These are phyloP conservation scores for Heteronetta atricapilla DNA, from an alignment of 2,113 vertebrate genomes.

Conservation along the genomic window DNA sequence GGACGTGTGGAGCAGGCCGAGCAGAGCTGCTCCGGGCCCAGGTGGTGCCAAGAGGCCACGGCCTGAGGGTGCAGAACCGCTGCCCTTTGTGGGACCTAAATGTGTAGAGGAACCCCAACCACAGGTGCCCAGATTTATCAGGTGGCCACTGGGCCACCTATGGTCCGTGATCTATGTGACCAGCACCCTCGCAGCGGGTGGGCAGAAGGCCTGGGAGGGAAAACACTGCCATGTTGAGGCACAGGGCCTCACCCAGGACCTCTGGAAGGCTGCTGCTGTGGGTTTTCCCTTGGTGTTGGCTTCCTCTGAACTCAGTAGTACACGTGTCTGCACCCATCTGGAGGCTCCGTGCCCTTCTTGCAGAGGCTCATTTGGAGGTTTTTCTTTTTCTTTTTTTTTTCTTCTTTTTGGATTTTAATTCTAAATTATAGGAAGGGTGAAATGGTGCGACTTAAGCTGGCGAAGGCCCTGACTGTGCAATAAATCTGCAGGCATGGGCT, in stretches of 20 bases:
- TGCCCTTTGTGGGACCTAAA: not conserved
- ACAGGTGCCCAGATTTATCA: not conserved
- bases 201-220: not conserved
- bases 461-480: not conserved
- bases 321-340: not conserved
- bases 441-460: not conserved
- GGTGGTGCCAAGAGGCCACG: accelerated
- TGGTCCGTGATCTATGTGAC: too few species aligned
- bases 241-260: not conserved
- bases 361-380: not conserved
- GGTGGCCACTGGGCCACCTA: not conserved
- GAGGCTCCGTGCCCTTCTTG: not conserved
- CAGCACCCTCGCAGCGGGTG: not conserved
- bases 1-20: too few species aligned
- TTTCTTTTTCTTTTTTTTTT: not conserved
- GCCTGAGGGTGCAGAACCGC: not conserved
- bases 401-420: not conserved
- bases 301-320: not conserved
- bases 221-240: not conserved
- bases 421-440: not conserved
- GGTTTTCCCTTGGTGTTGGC: not conserved
- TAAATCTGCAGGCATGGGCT: constrained; percentile 11
- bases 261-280: accelerated
- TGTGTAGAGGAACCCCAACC: accelerated
- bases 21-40: accelerated